Evolutionary conservation across 2,113 vertebrate genomes (phyloP), one percentile per base, ranked within the genome.

Genomic region (Prochilodus magdalenae): DNA sequence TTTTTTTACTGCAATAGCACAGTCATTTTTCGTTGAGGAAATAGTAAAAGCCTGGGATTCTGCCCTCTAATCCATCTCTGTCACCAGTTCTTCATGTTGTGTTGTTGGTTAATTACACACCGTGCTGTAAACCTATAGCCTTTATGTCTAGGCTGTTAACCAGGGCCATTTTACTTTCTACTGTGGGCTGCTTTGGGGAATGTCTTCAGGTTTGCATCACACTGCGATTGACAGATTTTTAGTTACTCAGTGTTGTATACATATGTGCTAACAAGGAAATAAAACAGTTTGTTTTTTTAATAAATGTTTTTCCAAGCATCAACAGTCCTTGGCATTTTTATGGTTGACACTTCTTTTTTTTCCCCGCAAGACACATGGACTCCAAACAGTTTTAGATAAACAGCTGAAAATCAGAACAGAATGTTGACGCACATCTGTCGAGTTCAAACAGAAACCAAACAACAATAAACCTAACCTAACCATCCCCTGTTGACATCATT

Each of bases 41-140:
- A 59, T 71, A 40, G 55, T 79, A 60, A 44, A 36, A 80, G 70
- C 55, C 36, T 80, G 77, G 55, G 40, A 72, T 80, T 62, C 44
- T 67, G 30, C 22, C 63, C 29, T 33, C 27, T 27, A 55, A 40
- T 67, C n/a, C 36, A 47, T 72, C 24, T 33, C 12, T 18, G 33
- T 30, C 36, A 29, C 24, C 26, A 26, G 36, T 8, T 29, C 27
- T n/a, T 30, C 59, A 15, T 29, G 27, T 44, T 12, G 20, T 44
- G 66, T 44, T 20, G 65, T 51, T 59, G 24, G 44, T 30, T 16
- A 62, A 5, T 80, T 80, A 62, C 33, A 71, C n/a, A 59, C 33
- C 49, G 30, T n/a, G 67, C 1, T 27, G 12, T 47, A 62, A 72
- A 49, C 40, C 8, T 49, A 36, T 22, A 67, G 30, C 1, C 30